phyloP scores from a whole-genome alignment of 2,797 vertebrate genomes.

The Pseudopleuronectes americanus region DNA sequence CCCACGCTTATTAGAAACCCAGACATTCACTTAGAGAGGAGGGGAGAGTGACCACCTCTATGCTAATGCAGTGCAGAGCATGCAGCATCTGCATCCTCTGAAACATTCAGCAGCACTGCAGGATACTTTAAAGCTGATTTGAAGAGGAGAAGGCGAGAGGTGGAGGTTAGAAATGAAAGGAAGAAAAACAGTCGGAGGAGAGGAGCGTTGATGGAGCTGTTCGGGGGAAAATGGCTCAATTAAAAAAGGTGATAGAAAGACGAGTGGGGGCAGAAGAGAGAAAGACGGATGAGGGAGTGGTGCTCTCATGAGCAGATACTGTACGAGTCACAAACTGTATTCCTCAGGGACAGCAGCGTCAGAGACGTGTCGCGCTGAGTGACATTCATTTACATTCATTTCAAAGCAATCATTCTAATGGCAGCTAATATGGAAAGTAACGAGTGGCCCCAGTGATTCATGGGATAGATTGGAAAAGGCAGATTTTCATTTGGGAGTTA shows the following conservation, averaged over 20 bases:
- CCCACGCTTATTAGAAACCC: background rate
- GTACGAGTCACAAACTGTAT: constrained; percentile 4
- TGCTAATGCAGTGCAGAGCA: constrained; percentile 39
- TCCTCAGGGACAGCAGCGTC: constrained; percentile 18
- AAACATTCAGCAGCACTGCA: constrained; percentile 32
- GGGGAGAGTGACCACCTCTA: constrained; percentile 14
- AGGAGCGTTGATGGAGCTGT: background rate
- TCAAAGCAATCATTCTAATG: constrained; percentile 23
- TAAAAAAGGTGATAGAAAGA: constrained; percentile 16
- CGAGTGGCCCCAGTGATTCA: constrained; percentile 22
- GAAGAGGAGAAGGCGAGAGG: background rate
- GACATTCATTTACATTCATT: constrained; percentile 31
- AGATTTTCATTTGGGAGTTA: constrained; percentile 45
- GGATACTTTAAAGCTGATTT: constrained; percentile 4
- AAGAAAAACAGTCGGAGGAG: background rate
- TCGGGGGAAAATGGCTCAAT: constrained; percentile 7
- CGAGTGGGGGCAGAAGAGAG: constrained; percentile 29
- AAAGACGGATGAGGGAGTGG: constrained; percentile 30
- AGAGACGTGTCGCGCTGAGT: constrained; percentile 8
- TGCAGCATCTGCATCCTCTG: constrained; percentile 31
- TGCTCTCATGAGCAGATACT: constrained; percentile 20
- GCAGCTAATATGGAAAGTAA: constrained; percentile 20
- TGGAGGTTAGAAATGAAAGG: background rate
- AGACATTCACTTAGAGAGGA: background rate
- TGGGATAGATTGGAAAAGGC: constrained; percentile 5